These are phyloP conservation scores for Gavialis gangeticus DNA, from an alignment of 2,113 vertebrate species.

Conservation along the genomic window DNA sequence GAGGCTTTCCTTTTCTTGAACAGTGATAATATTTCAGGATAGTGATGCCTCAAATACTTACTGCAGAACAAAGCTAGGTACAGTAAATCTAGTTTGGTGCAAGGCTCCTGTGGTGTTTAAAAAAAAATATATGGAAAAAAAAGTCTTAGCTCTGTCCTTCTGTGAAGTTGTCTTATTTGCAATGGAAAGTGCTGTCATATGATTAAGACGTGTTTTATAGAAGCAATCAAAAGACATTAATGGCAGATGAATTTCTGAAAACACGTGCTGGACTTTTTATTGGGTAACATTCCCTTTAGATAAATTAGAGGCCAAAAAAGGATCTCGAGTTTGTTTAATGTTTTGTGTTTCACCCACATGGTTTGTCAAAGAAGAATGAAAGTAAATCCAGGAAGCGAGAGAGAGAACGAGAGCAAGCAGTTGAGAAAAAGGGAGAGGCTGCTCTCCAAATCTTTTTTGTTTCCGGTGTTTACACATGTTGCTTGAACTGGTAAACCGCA, in stretches of 20 bases:
- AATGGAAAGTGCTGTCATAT: conserved; percentile 65
- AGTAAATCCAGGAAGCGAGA: conserved; percentile 31
- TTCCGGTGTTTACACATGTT: conserved; percentile 82
- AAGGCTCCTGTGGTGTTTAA: conserved; percentile 65
- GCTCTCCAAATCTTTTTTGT: conserved; percentile 72
- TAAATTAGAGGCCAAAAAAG: conserved; percentile 54
- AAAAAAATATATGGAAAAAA: conserved; percentile 29
- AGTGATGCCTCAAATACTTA: conserved; percentile 74
- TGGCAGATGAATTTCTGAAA: conserved; percentile 73
- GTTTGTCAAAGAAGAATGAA: conserved; percentile 71
- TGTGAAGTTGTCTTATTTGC: conserved; percentile 71
- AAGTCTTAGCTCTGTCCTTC: conserved; percentile 56
- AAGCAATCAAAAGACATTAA: conserved; percentile 71
- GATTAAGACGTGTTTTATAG: conserved; percentile 75
- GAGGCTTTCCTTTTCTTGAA: conserved; percentile 73
- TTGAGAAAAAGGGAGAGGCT: conserved; percentile 59
- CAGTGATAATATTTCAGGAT: conserved; percentile 78
- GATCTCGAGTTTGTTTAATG: conserved; percentile 57
- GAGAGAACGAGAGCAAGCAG: conserved; percentile 49
- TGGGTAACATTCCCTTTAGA: conserved; percentile 67
- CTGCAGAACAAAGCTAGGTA: conserved; percentile 68
- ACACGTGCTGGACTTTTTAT: conserved; percentile 73
- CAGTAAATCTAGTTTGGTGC: conserved; percentile 67
- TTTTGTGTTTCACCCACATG: conserved; percentile 73
- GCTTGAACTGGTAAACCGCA: conserved; percentile 83